phyloP scores from a whole-genome alignment of 2,797 vertebrate species.

The Siniperca undulata region DNA sequence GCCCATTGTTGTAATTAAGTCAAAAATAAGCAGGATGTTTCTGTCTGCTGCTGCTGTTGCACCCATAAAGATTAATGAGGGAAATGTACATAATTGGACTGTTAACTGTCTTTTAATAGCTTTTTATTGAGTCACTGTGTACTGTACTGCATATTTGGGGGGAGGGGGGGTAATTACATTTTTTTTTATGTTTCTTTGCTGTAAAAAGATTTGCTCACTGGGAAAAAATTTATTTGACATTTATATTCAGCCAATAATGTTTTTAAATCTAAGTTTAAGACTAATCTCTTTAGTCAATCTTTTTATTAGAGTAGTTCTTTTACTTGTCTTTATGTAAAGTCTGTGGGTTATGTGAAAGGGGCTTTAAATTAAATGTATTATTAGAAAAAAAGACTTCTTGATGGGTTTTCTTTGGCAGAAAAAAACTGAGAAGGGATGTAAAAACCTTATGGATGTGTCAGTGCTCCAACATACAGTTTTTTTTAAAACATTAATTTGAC shows the following conservation, averaged over 20 bases:
- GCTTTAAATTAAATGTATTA: not conserved
- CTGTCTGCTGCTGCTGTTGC: not conserved
- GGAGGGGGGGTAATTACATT: not conserved
- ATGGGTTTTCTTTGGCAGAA: not conserved
- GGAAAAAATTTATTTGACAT: not conserved
- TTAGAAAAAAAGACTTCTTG: not conserved
- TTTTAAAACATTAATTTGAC: not conserved
- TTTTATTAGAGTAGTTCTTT: not conserved
- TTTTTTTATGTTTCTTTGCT: not conserved
- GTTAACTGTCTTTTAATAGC: not conserved
- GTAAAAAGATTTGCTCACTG: not conserved
- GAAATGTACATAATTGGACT: no score
- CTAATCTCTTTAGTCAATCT: not conserved
- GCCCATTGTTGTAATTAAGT: not conserved
- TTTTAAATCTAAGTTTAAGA: no score
- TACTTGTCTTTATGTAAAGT: not conserved
- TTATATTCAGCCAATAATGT: not conserved
- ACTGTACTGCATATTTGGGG: not conserved
- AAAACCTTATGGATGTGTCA: not conserved
- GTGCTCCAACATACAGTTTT: not conserved
- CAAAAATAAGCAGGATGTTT: not conserved
- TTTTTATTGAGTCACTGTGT: not conserved
- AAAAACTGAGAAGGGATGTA: not conserved
- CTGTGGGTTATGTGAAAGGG: not conserved
- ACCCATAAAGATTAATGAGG: not conserved